A percentile compares a stretch with the other conserved stretches of the same genome.
phyloP scores from a whole-genome alignment of 2,113 vertebrate genomes.

The Anolis sagrei region DNA sequence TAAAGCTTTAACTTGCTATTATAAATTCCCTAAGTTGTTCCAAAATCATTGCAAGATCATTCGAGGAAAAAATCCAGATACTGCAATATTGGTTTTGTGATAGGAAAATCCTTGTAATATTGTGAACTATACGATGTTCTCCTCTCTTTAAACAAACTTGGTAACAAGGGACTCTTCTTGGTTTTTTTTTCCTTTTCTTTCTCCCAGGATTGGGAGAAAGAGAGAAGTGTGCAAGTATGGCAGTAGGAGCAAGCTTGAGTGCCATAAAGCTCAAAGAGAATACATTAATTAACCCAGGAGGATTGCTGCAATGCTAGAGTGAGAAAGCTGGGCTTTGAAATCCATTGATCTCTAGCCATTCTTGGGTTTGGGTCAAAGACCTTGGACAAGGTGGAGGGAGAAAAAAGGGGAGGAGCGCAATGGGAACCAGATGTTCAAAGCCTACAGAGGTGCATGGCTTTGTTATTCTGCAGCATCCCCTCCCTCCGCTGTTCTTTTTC shows the following conservation, averaged over 20 bases:
- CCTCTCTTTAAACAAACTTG: constrained; percentile 56
- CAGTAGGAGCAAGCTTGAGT: constrained; percentile 46
- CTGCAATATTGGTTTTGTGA: not conserved
- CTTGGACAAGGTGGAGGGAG: constrained; percentile 70
- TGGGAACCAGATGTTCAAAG: constrained; percentile 92
- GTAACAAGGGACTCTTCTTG: constrained; percentile 54
- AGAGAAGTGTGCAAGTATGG: constrained; percentile 44
- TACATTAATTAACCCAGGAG: constrained; percentile 87
- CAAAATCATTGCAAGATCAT: not conserved
- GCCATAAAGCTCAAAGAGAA: constrained; percentile 80
- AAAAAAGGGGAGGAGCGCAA: constrained; percentile 68
- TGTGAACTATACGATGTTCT: constrained; percentile 1
- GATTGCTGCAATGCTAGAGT: constrained; percentile 71
- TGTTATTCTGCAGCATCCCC: constrained; percentile 57
- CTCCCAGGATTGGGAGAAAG: constrained; percentile 36
- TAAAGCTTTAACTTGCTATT: not conserved
- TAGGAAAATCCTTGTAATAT: not conserved
- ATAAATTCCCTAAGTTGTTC: not conserved
- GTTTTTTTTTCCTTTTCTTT: constrained; percentile 53
- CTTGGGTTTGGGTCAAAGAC: constrained; percentile 82
- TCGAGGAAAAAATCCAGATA: not conserved
- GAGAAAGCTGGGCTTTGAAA: constrained; percentile 79
- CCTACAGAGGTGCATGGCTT: constrained; percentile 68
- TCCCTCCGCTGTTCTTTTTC: constrained; percentile 18
- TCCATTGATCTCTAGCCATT: constrained; percentile 80